phyloP scores from a whole-genome alignment of 2,888 invertebrate genomes.

The Cancer borealis region DNA sequence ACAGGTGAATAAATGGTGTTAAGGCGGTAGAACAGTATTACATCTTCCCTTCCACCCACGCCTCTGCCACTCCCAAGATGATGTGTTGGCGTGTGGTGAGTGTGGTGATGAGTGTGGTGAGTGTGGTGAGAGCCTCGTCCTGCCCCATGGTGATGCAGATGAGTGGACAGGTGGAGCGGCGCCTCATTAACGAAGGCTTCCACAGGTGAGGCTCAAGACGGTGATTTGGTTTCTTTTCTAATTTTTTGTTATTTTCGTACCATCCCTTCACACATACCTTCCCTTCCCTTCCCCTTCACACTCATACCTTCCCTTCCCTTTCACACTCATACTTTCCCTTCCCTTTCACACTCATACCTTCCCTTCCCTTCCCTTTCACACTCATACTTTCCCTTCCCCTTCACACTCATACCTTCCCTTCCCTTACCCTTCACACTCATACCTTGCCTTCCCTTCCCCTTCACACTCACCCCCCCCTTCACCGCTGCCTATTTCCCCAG shows the following conservation, averaged over 20 bases:
- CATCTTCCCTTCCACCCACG: neutral
- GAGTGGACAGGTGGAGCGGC: slow-evolving; percentile 67
- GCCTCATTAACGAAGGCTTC: slow-evolving; percentile 61
- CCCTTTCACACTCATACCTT: neutral
- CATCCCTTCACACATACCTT: no score
- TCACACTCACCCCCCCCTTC: no score
- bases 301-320: no score
- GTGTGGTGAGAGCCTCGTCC: neutral
- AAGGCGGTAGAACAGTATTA: no score
- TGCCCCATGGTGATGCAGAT: slow-evolving; percentile 59
- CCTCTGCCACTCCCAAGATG: neutral
- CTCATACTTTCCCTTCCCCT: neutral
- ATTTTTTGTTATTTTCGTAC: no score
- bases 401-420: neutral
- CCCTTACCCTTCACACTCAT: neutral
- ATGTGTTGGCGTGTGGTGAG: neutral
- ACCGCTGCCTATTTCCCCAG: neutral
- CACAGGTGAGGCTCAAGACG: slow-evolving; percentile 55
- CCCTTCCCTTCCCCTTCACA: no score
- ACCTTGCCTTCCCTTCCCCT: neutral
- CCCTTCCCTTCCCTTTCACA: no score
- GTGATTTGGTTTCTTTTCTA: neutral
- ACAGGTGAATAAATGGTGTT: no score
- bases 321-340: no score
- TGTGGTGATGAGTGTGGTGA: neutral